phyloP scores from a whole-genome alignment of 2,888 invertebrate species.

The Neoascia interrupta region DNA sequence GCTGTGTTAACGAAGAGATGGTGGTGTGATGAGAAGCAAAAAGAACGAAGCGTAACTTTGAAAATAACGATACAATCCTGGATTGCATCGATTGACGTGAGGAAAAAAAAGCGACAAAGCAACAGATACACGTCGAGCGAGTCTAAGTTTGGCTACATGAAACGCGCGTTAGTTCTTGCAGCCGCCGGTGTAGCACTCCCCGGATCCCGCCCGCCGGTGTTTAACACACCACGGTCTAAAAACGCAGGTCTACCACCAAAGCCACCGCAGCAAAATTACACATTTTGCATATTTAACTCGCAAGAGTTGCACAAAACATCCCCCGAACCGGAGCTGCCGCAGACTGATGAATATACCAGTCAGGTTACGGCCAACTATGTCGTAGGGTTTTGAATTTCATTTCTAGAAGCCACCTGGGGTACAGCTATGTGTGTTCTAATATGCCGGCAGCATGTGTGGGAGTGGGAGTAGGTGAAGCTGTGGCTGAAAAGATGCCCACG shows the following conservation, averaged over 20 bases:
- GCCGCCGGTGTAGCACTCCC: too few species aligned
- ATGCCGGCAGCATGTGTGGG: background rate
- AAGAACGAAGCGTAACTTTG: constrained; percentile 23
- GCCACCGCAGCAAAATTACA: constrained; percentile 47
- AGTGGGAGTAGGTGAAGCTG: background rate
- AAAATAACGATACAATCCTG: constrained; percentile 57
- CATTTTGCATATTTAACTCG: constrained; percentile 53
- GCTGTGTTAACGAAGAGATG: constrained; percentile 36
- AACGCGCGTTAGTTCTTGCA: too few species aligned
- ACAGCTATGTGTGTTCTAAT: constrained; percentile 18
- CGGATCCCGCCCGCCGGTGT: too few species aligned
- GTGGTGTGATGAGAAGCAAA: constrained; percentile 45
- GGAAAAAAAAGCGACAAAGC: constrained; percentile 18
- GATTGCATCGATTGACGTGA: constrained; percentile 60
- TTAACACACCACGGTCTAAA: constrained; percentile 14
- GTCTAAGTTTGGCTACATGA: too few species aligned
- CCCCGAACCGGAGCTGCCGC: constrained; percentile 25
- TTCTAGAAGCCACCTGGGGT: constrained; percentile 30
- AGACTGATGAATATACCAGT: constrained; percentile 44
- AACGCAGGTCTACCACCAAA: constrained; percentile 22
- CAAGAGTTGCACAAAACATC: too few species aligned
- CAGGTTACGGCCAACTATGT: constrained; percentile 56
- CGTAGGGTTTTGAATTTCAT: constrained; percentile 18
- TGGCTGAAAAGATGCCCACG: constrained; percentile 46
- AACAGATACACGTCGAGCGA: constrained; percentile 33